Percentiles rank a stretch among this genome's conserved stretches.
phyloP scores from a whole-genome alignment of 2,888 invertebrate genomes.

The Drosophila demipolita region DNA sequence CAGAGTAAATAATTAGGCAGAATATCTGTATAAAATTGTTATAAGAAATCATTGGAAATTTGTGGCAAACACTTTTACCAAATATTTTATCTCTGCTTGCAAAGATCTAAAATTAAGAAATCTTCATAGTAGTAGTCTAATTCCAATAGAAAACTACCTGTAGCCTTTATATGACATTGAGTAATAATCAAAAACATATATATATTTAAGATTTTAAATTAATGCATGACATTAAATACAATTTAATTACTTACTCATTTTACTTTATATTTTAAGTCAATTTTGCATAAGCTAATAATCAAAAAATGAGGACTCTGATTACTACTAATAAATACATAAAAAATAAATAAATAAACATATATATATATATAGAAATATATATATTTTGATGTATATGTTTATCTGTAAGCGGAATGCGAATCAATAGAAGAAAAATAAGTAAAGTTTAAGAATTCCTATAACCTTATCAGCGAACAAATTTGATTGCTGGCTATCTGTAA shows the following conservation, averaged over 20 bases:
- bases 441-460: constrained; percentile 37
- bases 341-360: neutral
- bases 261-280: too few relatives aligned
- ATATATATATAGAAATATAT: neutral
- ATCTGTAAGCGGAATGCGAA: constrained; percentile 6
- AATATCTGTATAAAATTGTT: too few relatives aligned
- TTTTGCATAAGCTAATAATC: neutral
- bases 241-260: neutral
- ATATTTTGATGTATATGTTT: neutral
- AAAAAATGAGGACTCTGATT: neutral
- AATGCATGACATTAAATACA: neutral
- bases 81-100: neutral
- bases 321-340: neutral
- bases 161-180: neutral
- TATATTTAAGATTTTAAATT: neutral
- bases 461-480: constrained; percentile 45
- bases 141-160: neutral
- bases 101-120: neutral
- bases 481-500: constrained; percentile 44
- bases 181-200: neutral
- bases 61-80: neutral
- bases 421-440: neutral
- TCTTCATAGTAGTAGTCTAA: neutral
- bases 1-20: neutral
- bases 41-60: neutral